Evolutionary conservation across 2,888 invertebrate species (phyloP).

Genomic region (Drosophila subsilvestris): DNA sequence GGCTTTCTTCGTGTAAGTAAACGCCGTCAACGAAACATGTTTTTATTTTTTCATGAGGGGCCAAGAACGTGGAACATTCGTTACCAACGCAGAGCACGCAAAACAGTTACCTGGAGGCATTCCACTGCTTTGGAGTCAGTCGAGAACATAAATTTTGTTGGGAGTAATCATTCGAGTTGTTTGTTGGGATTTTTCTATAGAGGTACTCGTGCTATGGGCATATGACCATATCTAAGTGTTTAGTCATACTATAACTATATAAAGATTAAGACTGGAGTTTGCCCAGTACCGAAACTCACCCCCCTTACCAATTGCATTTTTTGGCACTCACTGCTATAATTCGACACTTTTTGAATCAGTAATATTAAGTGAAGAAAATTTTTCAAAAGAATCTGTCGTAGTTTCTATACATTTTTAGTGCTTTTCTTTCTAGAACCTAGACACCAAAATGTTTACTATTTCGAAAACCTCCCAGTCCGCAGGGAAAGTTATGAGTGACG

Average conservation of each 20-base stretch:
- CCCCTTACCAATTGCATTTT: too few species aligned
- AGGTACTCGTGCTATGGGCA: background rate
- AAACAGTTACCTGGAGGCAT: conserved; percentile 36
- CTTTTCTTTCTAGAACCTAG: too few species aligned
- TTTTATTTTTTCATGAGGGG: conserved; percentile 25
- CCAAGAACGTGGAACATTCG: conserved; percentile 50
- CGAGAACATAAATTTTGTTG: conserved; percentile 32
- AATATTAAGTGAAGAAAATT: too few species aligned
- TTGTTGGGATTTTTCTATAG: background rate
- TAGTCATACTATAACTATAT: background rate
- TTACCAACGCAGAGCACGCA: conserved; percentile 49
- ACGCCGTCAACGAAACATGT: conserved; percentile 36
- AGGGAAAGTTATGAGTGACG: conserved; percentile 52
- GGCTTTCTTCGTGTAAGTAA: conserved; percentile 43
- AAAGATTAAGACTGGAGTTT: too few species aligned
- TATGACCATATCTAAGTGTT: background rate
- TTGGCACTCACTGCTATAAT: background rate
- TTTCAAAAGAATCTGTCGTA: too few species aligned
- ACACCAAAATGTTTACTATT: background rate
- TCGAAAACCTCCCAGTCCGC: background rate
- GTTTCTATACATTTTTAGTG: too few species aligned
- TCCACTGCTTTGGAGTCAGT: conserved; percentile 10
- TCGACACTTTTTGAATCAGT: background rate
- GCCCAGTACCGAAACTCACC: too few species aligned
- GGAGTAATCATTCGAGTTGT: conserved; percentile 7